Evolutionary conservation across 2,797 vertebrate genomes (phyloP).

Genomic region (Eospalax fontanierii): DNA sequence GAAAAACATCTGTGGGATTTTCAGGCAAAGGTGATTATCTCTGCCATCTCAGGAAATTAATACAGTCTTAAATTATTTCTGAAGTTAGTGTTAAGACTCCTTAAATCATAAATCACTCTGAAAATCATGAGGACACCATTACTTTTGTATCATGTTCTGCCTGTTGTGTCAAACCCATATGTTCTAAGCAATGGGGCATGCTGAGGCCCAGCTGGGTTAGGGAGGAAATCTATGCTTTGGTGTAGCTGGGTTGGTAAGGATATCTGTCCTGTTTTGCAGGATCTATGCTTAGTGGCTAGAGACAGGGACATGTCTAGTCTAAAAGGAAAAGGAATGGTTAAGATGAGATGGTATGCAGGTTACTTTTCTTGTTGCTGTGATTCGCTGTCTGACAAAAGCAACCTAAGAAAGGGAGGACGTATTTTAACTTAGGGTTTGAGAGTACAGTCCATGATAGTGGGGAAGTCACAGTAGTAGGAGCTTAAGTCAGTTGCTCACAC

Average conservation of each 20-base stretch:
- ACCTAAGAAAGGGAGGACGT: not conserved
- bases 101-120: conserved; percentile 43
- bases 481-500: not conserved
- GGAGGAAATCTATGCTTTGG: not conserved
- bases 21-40: conserved; percentile 44
- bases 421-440: not conserved
- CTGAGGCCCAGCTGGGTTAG: not conserved
- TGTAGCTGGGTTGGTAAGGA: not conserved
- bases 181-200: conserved; percentile 51
- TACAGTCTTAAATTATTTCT: conserved; percentile 61
- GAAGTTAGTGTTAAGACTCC: conserved; percentile 55
- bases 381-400: not conserved
- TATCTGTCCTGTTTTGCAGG: not conserved
- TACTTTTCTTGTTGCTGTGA: not conserved
- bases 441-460: not conserved
- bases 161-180: conserved; percentile 62
- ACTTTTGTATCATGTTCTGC: conserved; percentile 31
- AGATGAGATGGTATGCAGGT: not conserved
- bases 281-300: conserved; percentile 4
- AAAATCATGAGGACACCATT: conserved; percentile 55
- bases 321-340: conserved; percentile 47
- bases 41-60: conserved; percentile 41
- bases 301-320: not conserved
- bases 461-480: not conserved
- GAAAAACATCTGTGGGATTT: not conserved